Evolutionary conservation across 2,797 vertebrate species (phyloP).

Genomic region (Acrossocheilus wenchowensis): DNA sequence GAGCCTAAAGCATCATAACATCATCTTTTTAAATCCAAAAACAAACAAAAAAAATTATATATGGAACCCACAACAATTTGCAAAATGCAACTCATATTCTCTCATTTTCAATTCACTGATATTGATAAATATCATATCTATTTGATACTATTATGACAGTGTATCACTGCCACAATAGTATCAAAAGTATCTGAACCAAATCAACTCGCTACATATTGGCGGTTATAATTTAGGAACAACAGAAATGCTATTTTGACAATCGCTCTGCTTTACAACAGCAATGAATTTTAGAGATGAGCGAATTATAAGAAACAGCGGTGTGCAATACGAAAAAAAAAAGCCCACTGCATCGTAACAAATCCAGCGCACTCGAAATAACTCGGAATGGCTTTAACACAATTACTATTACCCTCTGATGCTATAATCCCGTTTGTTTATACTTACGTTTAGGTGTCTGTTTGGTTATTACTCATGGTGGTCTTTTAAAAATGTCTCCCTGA

Average conservation of each 20-base stretch:
- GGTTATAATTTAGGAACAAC: background rate
- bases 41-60: background rate
- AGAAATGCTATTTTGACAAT: background rate
- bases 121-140: no score
- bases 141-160: no score
- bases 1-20: background rate
- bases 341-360: background rate
- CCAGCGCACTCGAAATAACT: background rate
- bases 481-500: conserved; percentile 40
- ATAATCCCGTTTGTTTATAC: background rate
- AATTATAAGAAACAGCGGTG: background rate
- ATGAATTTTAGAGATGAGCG: background rate
- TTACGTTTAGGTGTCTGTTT: background rate
- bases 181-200: background rate
- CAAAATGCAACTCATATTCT: background rate
- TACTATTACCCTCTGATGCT: background rate
- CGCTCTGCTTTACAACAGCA: background rate
- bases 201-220: background rate
- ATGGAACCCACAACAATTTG: background rate
- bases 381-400: background rate
- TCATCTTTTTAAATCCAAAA: no score
- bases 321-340: background rate
- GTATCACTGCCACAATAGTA: background rate
- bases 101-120: background rate
- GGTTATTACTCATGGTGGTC: background rate